These are phyloP conservation scores for Condylostylus longicornis DNA, from an alignment of 1,140 invertebrate species.

Conservation along the genomic window DNA sequence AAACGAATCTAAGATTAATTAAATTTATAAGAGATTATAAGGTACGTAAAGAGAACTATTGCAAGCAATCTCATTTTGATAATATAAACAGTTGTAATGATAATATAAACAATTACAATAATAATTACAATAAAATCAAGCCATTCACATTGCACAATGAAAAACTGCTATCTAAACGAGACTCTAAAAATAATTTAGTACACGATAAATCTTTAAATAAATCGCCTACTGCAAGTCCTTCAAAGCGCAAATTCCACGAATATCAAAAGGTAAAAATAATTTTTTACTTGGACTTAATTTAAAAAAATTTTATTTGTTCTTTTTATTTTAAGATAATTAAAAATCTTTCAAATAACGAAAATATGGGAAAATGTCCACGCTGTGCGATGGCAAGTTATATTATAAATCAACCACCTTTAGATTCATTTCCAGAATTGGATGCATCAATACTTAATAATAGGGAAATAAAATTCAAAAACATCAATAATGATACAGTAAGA, in stretches of 20 bases:
- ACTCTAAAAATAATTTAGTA: background rate
- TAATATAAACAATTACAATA: no score
- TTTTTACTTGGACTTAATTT: background rate
- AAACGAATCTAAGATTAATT: background rate
- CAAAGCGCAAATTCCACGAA: background rate
- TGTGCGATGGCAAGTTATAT: background rate
- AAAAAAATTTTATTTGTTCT: background rate
- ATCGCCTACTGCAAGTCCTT: background rate
- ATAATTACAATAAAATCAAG: background rate
- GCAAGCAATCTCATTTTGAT: no score
- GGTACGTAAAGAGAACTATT: background rate
- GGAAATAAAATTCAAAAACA: no score
- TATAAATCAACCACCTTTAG: no score
- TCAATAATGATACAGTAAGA: no score
- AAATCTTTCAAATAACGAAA: background rate
- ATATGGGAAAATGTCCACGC: background rate
- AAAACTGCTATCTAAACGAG: background rate
- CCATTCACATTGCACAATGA: background rate
- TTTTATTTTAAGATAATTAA: background rate
- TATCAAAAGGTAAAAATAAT: background rate
- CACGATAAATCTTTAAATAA: background rate
- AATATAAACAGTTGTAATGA: no score
- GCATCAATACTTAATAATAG: no score
- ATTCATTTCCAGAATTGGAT: no score
- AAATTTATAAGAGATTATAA: background rate